phyloP scores from a whole-genome alignment of 2,797 vertebrate species.

The Phoebastria nigripes region DNA sequence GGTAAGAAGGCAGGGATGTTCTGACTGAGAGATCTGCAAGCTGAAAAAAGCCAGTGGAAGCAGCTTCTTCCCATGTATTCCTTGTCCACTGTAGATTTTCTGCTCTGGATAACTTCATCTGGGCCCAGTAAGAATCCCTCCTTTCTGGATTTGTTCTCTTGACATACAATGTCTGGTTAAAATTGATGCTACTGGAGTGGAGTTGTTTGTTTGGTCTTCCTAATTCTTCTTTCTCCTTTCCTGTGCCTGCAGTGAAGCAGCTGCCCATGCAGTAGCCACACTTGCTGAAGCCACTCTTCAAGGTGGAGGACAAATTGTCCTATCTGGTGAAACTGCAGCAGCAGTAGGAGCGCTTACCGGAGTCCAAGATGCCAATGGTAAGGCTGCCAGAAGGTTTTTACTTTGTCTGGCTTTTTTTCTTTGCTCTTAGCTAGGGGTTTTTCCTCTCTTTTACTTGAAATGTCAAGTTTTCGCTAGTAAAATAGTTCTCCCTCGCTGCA shows the following conservation, averaged over 20 bases:
- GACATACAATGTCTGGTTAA: accelerated
- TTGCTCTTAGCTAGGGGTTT: background rate
- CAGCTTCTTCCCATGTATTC: background rate
- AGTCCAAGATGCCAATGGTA: conserved; percentile 96
- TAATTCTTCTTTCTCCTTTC: background rate
- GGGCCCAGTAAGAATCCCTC: accelerated
- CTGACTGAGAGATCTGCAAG: background rate
- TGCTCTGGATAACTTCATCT: background rate
- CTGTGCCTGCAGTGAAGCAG: conserved; percentile 86
- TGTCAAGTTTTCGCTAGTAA: accelerated
- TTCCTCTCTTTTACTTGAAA: background rate
- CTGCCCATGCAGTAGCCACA: conserved; percentile 95
- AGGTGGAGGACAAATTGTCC: conserved; percentile 95
- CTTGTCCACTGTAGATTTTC: background rate
- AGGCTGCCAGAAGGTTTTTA: background rate
- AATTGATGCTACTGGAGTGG: background rate
- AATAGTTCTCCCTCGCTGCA: background rate
- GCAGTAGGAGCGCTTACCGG: conserved; percentile 95
- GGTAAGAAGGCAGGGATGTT: background rate
- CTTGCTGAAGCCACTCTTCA: conserved; percentile 96
- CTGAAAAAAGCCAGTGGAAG: background rate
- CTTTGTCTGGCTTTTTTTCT: too few relatives aligned
- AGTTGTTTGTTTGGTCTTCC: background rate
- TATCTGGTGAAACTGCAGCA: conserved; percentile 94
- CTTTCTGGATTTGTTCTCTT: background rate